Conservation (phyloP, 2,113 vertebrate genomes). For the Caranx melampygus region DNA sequence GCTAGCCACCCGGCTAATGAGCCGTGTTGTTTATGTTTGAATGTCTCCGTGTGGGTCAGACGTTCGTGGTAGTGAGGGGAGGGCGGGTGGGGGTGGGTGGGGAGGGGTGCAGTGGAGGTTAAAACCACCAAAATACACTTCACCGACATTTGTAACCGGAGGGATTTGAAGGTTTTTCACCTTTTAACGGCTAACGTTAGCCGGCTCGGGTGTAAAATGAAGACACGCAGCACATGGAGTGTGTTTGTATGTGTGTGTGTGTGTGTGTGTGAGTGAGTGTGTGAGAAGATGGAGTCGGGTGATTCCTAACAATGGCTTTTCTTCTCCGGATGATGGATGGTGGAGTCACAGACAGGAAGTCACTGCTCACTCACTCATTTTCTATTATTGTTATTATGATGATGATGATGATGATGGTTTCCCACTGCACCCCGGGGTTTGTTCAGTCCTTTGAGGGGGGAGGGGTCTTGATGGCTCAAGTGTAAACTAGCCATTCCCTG, state of each 20-base stretch:
- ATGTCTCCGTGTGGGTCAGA: constrained; percentile 6
- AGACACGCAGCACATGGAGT: neutral
- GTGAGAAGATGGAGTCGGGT: neutral
- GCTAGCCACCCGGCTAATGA: constrained; percentile 39
- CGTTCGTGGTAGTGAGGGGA: neutral
- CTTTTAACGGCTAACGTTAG: neutral
- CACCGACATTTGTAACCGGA: neutral
- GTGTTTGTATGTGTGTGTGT: neutral
- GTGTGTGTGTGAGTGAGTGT: neutral
- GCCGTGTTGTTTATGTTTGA: constrained; percentile 62
- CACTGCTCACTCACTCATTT: neutral
- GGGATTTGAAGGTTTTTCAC: too few relatives aligned
- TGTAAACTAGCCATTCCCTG: constrained; percentile 17
- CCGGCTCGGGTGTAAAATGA: neutral
- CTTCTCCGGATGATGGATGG: neutral
- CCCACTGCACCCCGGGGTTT: neutral
- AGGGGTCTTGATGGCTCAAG: neutral
- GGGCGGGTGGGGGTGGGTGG: neutral
- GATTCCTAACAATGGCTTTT: constrained; percentile 12
- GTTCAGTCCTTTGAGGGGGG: neutral
- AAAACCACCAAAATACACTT: neutral
- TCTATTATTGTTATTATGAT: too few relatives aligned
- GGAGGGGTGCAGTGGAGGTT: neutral
- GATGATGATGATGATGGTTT: neutral
- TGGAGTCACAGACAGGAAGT: constrained; percentile 28